Conservation (phyloP, 2,888 invertebrate genomes). For the Eurytoma adleriae region DNA sequence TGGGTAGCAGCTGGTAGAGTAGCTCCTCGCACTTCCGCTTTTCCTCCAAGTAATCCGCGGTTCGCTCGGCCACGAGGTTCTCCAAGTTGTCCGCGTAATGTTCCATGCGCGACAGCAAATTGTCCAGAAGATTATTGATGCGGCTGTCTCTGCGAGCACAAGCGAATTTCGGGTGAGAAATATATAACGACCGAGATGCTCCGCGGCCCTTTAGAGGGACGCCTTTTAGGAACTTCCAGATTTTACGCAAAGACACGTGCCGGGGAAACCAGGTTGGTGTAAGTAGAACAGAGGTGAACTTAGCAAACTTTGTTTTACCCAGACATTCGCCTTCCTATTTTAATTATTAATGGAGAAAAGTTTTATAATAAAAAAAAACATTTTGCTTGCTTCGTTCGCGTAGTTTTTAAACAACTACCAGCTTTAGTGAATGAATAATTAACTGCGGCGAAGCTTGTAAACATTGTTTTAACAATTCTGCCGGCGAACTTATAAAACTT, state of each 20-base stretch:
- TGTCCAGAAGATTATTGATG: constrained; percentile 96
- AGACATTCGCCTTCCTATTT: too few species aligned
- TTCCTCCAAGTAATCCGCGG: constrained; percentile 97
- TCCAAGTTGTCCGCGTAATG: constrained; percentile 99
- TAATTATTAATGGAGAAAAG: too few species aligned
- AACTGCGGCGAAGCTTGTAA: too few species aligned
- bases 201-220: neutral
- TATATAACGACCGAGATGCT: too few species aligned
- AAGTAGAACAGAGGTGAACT: constrained; percentile 40
- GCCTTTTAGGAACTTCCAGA: neutral
- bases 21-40: constrained; percentile 98
- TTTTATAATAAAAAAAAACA: too few species aligned
- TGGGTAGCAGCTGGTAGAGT: constrained; percentile 96
- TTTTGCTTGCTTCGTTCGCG: too few species aligned
- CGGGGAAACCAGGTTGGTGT: constrained; percentile 46
- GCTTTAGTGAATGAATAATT: too few species aligned
- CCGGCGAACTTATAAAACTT: too few species aligned
- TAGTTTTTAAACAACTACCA: too few species aligned
- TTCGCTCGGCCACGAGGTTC: constrained; percentile 95
- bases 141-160: constrained; percentile 85
- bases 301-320: too few species aligned
- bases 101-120: constrained; percentile 97
- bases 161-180: neutral
- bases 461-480: too few species aligned
- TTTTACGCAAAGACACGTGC: constrained; percentile 14